Evolutionary conservation across 2,113 vertebrate species (phyloP), one percentile per base, ranked within the genome.

Genomic region (Cyphomyrus discorhynchus): DNA sequence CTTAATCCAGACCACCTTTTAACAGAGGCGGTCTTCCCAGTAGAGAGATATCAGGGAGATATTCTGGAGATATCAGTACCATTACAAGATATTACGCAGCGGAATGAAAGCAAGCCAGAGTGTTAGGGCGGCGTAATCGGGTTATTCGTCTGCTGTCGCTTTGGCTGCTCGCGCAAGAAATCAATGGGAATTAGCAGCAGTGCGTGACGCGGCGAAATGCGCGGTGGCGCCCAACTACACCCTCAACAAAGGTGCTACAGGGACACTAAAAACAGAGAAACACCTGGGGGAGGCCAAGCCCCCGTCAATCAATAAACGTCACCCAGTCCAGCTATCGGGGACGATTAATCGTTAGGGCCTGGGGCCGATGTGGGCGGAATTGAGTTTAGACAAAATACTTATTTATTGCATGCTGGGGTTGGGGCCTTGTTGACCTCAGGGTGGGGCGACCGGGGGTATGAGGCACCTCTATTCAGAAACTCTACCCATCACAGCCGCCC

Each of bases 271-370:
- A 11, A 4, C 62, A 66, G 62, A n/a, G 2, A 27, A 66, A 11
- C n/a, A 70, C 62, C 62, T 70, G 62, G 10, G n/a, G 62, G 27
- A 70, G 62, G 62, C n/a, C 7, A 17, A 21, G 86, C 49, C 24
- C 46, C 58, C 19, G 46, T 90, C 90, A 85, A 86, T 88, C 87
- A 70, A 83, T 89, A 35, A 85, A 45, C 46, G 56, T 42, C 90
- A 49, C 31, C 11, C n/a, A 45, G 42, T 47, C 53, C 11, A 62
- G 56, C 27, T 86, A 80, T 50, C 56, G 21, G 39, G 13, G 8
- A 53, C 19, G 31, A n/a, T 42, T 45, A 47, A 90, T 77, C 47
- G 52, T 56, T 45, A 77, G 80, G 3, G 31, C 58, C 24, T 17
- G 58, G 77, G 45, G 77, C 49, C 35, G 1, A 39, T 19, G 74